A percentile compares a stretch with the other conserved stretches of the same genome.
Conservation (phyloP, 2,797 vertebrate genomes). For the Pangasius krempfi region DNA sequence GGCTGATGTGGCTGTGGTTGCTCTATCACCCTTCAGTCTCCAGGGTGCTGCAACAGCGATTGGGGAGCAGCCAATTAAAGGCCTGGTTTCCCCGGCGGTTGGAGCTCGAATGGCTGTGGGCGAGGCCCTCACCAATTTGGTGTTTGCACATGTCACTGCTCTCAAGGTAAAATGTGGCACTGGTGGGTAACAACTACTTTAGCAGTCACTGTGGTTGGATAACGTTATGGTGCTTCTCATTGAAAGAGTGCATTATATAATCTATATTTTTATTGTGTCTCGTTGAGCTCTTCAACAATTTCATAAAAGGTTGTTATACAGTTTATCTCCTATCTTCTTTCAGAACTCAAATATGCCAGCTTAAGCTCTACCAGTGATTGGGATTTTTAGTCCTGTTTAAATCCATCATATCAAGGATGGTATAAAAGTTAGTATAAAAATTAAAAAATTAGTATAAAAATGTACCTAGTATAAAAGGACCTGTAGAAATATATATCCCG, state of each 20-base stretch:
- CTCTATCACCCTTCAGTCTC: slow-evolving; percentile 82
- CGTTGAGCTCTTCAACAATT: not conserved
- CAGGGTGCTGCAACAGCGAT: slow-evolving; percentile 87
- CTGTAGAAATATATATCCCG: too few relatives aligned
- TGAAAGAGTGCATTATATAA: not conserved
- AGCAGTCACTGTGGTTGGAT: not conserved
- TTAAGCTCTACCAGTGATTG: too few relatives aligned
- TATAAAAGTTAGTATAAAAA: too few relatives aligned
- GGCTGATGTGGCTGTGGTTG: slow-evolving; percentile 89
- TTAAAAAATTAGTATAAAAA: too few relatives aligned
- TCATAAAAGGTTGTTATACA: not conserved
- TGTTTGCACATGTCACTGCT: slow-evolving; percentile 85
- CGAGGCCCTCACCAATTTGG: slow-evolving; percentile 91
- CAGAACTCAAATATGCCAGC: too few relatives aligned
- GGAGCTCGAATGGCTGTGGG: slow-evolving; percentile 88
- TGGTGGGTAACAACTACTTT: not conserved
- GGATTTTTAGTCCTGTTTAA: too few relatives aligned
- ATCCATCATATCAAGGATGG: too few relatives aligned
- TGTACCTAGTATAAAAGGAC: too few relatives aligned
- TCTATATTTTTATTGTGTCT: not conserved
- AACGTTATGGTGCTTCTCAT: not conserved
- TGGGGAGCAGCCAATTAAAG: slow-evolving; percentile 93
- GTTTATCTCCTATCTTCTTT: not conserved
- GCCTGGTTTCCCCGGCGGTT: slow-evolving; percentile 81
- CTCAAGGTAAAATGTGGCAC: slow-evolving; percentile 74